Evolutionary conservation across 2,888 invertebrate genomes (phyloP), one percentile per base, ranked within the genome.

Genomic region (Nasonia oneida): DNA sequence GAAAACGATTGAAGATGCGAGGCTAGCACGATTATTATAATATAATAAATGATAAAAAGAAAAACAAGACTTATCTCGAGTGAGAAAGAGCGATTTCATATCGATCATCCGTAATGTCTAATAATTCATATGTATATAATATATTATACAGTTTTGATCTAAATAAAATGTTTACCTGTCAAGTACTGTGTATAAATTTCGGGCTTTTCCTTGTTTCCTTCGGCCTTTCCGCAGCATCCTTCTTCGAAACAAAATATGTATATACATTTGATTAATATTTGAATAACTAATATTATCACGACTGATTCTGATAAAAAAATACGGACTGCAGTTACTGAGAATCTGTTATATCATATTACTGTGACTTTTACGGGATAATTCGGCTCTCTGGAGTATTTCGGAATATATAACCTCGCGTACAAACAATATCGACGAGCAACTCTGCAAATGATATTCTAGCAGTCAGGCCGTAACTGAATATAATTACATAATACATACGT

Each of bases 91-190:
- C 90, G 90, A 90, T 90, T 90, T 91, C 92, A 91, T 91, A 91
- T 92, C 91, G 88, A 89, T 91, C 89, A 89, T 90, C 89, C 91
- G 90, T 92, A 92, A 92, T 92, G 90, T 91, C 90, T 91, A 91
- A 89, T 90, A 91, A 90, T 90, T 90, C 91, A 89, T 91, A 92
- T 92, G 92, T 92, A 92, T 91, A 91, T 92, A 92, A 88, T 89
- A 90, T 90, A 89, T 89, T 90, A 89, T 89, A 90, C 90, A 90
- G 89, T 92, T 91, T 92, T 89, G 90, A 92, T 91, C 90, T 88
- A 88, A 92, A 92, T 92, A 92, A 92, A 92, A 90, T 90, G 91
- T 92, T 92, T 92, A 91, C 90, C 91, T 92, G 92, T 92, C 92
- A 89, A 88, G 57, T 81, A 83, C 75, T 81, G 81, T 84, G 77